Conservation (phyloP, 2,888 invertebrate genomes). For the Heliconius cydno region DNA sequence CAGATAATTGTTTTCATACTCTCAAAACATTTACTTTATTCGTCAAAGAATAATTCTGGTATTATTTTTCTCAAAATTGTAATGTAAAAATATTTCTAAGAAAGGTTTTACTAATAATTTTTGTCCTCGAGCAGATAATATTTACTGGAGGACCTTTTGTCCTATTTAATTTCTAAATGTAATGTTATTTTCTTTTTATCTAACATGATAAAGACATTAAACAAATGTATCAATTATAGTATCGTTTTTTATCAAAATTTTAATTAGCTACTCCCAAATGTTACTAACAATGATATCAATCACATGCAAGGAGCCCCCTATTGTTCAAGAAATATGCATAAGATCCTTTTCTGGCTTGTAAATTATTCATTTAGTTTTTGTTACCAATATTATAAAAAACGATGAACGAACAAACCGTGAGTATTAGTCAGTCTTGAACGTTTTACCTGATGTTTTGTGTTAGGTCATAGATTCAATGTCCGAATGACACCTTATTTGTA, state of each 20-base stretch:
- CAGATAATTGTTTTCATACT: not conserved
- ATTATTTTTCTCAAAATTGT: not conserved
- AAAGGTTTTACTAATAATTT: not conserved
- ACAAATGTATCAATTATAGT: not conserved
- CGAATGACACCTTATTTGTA: not conserved
- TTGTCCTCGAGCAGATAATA: not conserved
- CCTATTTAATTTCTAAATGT: not conserved
- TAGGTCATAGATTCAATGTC: not conserved
- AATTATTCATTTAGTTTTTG: conserved; percentile 14
- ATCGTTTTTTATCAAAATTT: conserved; percentile 26
- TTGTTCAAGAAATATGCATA: conserved; percentile 34
- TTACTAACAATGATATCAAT: conserved; percentile 29
- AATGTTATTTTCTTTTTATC: not conserved
- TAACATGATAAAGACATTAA: not conserved
- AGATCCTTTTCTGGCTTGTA: not conserved
- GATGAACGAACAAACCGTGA: too few species aligned
- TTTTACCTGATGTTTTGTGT: not conserved
- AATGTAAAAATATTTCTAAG: not conserved
- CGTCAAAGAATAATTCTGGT: not conserved
- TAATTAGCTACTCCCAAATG: conserved; percentile 37
- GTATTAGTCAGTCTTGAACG: too few species aligned
- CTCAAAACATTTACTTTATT: not conserved
- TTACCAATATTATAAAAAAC: too few species aligned
- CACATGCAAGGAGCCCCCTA: conserved; percentile 27
- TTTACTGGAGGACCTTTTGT: not conserved